Evolutionary conservation across 1,140 invertebrate genomes (phyloP).

Genomic region (Marisa cornuarietis): DNA sequence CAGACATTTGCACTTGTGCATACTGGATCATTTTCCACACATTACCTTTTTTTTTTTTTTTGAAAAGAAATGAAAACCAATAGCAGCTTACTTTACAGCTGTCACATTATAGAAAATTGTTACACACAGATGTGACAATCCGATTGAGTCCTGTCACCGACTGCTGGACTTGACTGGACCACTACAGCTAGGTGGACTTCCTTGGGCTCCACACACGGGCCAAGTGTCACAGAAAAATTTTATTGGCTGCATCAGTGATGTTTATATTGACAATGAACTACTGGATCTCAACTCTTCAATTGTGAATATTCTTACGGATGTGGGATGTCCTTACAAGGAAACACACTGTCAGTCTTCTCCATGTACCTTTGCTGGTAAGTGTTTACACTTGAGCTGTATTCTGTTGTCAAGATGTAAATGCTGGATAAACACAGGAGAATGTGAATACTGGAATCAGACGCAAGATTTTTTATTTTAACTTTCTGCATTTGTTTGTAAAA

Average conservation of each 20-base stretch:
- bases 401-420: too few relatives aligned
- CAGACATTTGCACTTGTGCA: too few relatives aligned
- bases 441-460: not conserved
- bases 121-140: constrained; percentile 67
- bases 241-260: constrained; percentile 89
- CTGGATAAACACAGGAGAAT: too few relatives aligned
- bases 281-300: constrained; percentile 91
- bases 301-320: constrained; percentile 84
- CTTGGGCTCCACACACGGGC: constrained; percentile 78
- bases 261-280: constrained; percentile 87
- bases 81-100: not conserved
- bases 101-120: constrained; percentile 5
- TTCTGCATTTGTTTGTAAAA: not conserved
- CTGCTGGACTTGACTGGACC: constrained; percentile 96
- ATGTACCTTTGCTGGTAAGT: constrained; percentile 81
- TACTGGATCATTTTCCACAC: not conserved
- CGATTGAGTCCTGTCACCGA: constrained; percentile 92
- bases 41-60: not conserved
- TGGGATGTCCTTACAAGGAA: constrained; percentile 87
- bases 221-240: constrained; percentile 86
- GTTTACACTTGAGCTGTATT: not conserved
- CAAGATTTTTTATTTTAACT: not conserved
- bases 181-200: constrained; percentile 92
- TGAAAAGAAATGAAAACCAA: too few relatives aligned
- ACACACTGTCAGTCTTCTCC: constrained; percentile 83